These are phyloP conservation scores for Coendou prehensilis DNA, from an alignment of 2,797 vertebrate genomes.

Conservation along the genomic window DNA sequence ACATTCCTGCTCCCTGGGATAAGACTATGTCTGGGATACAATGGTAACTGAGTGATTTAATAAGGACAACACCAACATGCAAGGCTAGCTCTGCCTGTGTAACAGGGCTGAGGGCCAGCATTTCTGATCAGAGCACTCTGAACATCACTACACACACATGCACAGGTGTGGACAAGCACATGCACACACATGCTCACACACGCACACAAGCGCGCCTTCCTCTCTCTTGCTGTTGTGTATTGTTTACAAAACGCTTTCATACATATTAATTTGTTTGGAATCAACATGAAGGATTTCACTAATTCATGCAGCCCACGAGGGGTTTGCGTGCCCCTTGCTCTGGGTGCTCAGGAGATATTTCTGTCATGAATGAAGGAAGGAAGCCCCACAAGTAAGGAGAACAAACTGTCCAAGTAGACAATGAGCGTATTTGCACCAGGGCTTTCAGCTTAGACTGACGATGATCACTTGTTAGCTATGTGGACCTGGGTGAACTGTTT, in stretches of 20 bases:
- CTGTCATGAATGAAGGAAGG: not conserved
- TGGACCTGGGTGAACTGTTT: not conserved
- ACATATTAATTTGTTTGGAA: not conserved
- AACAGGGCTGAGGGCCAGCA: not conserved
- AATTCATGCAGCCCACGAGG: not conserved
- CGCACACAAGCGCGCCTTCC: rapidly evolving
- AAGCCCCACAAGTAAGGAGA: not conserved
- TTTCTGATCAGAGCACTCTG: too few species aligned
- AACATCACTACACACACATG: not conserved
- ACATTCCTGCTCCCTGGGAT: not conserved
- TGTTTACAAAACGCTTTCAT: not conserved
- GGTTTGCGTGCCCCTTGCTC: not conserved
- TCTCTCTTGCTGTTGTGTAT: not conserved
- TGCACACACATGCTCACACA: not conserved
- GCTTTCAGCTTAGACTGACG: not conserved
- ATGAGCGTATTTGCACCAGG: not conserved
- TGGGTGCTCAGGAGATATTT: not conserved
- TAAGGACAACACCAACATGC: not conserved
- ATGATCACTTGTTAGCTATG: not conserved
- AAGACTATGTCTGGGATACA: not conserved
- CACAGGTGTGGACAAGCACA: not conserved
- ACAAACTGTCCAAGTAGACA: not conserved
- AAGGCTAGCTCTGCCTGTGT: not conserved
- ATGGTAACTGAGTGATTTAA: not conserved
- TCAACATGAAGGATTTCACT: not conserved